Evolutionary conservation across 2,113 vertebrate species (phyloP), one percentile per base, ranked within the genome.

Genomic region (Eulacestoma nigropectus): DNA sequence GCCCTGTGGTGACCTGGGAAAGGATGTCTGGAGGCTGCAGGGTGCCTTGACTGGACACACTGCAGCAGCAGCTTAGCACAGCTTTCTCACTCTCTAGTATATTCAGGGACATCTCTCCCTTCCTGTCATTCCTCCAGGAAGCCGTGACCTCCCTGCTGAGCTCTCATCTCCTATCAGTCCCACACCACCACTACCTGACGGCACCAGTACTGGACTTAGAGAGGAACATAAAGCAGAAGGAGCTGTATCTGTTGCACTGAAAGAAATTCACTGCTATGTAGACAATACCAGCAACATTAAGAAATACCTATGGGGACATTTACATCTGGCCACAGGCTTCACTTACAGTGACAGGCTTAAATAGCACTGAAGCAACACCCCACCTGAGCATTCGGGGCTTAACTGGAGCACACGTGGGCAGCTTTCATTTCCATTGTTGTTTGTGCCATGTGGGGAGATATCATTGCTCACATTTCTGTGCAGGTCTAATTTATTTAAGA

Each of bases 401-500:
- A 32, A 27, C 63, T 1, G 8, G 35, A 62, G 75, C 90, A 76
- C 72, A 90, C 47, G 62, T 0, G 29, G 74, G 68, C 50, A 44
- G 46, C 76, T 89, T 94, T 72, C 79, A 77, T 74, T 84, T 55
- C 65, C 49, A 86, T 33, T 76, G 69, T 37, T 46, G 59, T 96
- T 91, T 77, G 63, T 62, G 57, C 82, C 49, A 47, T 53, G 82
- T 47, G 65, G 87, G 80, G 67, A 86, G 32, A 37, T 87, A 89
- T 37, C n/a, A 50, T 6, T 52, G 77, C 47, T 64, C 39, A n/a
- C 44, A 76, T 81, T 90, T 89, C 88, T 81, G 49, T 79, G 80
- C 56, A 79, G 80, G 69, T 94, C 67, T 97, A 91, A 96, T 95
- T 95, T 97, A 97, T 97, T 93, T 92, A 94, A 74, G 64, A 90